Evolutionary conservation across 2,797 vertebrate genomes (phyloP).

Genomic region (Podarcis siculus): DNA sequence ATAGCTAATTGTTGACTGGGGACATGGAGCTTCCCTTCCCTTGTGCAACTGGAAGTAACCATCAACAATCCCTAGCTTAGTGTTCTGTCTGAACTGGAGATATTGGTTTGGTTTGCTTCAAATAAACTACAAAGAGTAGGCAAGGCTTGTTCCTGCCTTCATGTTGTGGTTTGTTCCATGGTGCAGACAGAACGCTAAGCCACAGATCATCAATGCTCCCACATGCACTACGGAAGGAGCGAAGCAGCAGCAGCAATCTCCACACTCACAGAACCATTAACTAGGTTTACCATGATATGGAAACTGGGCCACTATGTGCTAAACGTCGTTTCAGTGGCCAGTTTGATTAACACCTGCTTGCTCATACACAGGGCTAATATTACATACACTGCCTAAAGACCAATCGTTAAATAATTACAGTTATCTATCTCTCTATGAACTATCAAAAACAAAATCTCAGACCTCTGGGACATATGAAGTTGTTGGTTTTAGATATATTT

Average conservation of each 20-base stretch:
- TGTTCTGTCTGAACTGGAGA: not conserved
- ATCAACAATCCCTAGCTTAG: not conserved
- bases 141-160: not conserved
- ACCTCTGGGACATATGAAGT: not conserved
- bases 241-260: not conserved
- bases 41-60: not conserved
- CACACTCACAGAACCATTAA: not conserved
- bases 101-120: not conserved
- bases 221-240: not conserved
- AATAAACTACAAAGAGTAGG: not conserved
- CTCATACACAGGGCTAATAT: slow-evolving; percentile 45
- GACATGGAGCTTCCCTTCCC: not conserved
- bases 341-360: slow-evolving; percentile 51
- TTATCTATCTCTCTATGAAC: not conserved
- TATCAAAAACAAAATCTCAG: not conserved
- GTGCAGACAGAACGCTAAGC: not conserved
- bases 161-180: not conserved
- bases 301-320: slow-evolving; percentile 7
- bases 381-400: not conserved
- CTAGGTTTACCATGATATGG: not conserved
- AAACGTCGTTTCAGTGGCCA: slow-evolving; percentile 55
- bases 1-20: not conserved
- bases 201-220: not conserved
- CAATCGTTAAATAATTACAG: not conserved
- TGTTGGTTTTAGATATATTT: not conserved